phyloP scores from a whole-genome alignment of 2,797 vertebrate genomes.

The Perdix hodgsoniae region DNA sequence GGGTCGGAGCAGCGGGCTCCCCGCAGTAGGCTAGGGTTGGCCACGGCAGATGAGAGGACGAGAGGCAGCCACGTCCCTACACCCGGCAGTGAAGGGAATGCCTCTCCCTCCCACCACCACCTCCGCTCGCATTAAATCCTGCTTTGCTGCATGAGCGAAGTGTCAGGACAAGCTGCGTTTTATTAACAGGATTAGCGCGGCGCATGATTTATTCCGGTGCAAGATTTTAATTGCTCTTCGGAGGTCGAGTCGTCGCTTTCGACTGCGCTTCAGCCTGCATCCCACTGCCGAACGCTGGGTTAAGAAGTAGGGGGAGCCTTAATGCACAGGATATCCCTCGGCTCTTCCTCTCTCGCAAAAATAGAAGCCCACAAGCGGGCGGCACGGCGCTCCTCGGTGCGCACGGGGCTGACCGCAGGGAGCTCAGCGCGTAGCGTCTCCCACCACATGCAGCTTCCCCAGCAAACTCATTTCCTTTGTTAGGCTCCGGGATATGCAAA shows the following conservation, averaged over 20 bases:
- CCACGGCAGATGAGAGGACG: conserved; percentile 46
- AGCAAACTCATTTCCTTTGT: conserved; percentile 81
- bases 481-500: conserved; percentile 81
- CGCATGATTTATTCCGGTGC: conserved; percentile 87
- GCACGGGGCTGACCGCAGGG: conserved; percentile 52
- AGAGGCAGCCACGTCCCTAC: conserved; percentile 57
- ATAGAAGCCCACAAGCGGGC: conserved; percentile 68
- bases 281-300: conserved; percentile 87
- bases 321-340: conserved; percentile 83
- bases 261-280: conserved; percentile 85
- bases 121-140: conserved; percentile 79
- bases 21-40: neutral
- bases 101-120: conserved; percentile 61
- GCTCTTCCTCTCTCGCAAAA: conserved; percentile 82
- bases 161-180: conserved; percentile 88
- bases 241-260: conserved; percentile 86
- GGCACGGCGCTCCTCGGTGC: conserved; percentile 65
- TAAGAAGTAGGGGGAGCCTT: conserved; percentile 86
- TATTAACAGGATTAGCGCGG: conserved; percentile 89
- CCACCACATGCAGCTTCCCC: conserved; percentile 75
- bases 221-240: conserved; percentile 88
- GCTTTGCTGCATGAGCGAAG: conserved; percentile 85
- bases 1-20: neutral
- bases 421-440: conserved; percentile 78
- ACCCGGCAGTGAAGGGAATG: conserved; percentile 39